phyloP scores from a whole-genome alignment of 2,113 vertebrate species.

The Athene cunicularia region DNA sequence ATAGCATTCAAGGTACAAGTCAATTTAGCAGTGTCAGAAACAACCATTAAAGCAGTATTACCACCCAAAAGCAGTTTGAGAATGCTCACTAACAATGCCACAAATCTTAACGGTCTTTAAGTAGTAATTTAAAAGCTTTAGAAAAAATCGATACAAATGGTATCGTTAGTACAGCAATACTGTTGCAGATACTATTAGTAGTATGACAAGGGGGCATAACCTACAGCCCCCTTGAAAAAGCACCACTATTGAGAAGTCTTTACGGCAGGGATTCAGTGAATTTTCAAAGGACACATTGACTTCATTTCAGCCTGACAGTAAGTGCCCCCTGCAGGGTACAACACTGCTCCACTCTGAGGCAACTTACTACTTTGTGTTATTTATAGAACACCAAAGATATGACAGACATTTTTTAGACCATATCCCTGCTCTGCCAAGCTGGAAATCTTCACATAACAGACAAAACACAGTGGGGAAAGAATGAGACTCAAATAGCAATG shows the following conservation, averaged over 20 bases:
- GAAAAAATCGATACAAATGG: neutral
- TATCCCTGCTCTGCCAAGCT: neutral
- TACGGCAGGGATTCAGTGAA: neutral
- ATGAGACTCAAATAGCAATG: neutral
- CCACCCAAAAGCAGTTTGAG: neutral
- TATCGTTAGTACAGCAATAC: neutral
- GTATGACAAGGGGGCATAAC: neutral
- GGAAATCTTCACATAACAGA: neutral
- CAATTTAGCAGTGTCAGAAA: neutral
- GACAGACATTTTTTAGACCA: neutral
- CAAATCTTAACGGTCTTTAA: neutral
- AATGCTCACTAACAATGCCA: neutral
- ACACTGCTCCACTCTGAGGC: neutral
- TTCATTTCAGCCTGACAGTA: neutral
- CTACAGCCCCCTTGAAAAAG: neutral
- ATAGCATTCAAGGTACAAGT: neutral
- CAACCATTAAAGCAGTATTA: neutral
- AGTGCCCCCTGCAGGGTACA: neutral
- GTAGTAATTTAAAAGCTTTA: neutral
- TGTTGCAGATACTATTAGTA: neutral
- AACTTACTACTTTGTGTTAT: neutral
- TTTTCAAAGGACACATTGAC: neutral
- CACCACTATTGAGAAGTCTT: neutral
- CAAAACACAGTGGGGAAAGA: neutral
- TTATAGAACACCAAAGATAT: neutral